These are phyloP conservation scores for Athrips mouffetella DNA, from an alignment of 2,888 invertebrate genomes.

Conservation along the genomic window DNA sequence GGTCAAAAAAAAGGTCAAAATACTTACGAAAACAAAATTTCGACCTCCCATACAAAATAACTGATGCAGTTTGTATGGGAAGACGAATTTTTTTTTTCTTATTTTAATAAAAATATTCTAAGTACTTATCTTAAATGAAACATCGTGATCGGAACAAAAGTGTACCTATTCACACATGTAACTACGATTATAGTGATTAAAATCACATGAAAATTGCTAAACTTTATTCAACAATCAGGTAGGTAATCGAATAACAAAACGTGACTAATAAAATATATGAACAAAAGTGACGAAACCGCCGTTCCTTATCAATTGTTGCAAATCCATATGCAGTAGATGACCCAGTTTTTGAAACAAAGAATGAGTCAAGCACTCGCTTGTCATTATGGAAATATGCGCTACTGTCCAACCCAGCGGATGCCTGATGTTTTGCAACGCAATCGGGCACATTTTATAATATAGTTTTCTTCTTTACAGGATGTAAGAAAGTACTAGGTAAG, in stretches of 20 bases:
- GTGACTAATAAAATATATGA: slow-evolving; percentile 6
- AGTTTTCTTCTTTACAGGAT: no score
- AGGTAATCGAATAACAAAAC: neutral
- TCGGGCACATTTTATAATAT: slow-evolving; percentile 8
- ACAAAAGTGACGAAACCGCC: slow-evolving; percentile 28
- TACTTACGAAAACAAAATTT: no score
- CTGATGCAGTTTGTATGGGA: no score
- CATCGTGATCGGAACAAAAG: no score
- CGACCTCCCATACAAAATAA: no score
- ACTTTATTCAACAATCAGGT: neutral
- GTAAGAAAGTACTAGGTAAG: no score
- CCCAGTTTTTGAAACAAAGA: slow-evolving; percentile 64
- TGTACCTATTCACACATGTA: neutral
- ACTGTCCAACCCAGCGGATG: slow-evolving; percentile 24
- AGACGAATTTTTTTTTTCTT: no score
- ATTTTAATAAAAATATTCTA: no score
- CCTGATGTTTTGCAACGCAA: slow-evolving; percentile 3
- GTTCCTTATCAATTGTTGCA: slow-evolving; percentile 46
- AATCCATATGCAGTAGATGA: slow-evolving; percentile 57
- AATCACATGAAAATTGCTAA: no score
- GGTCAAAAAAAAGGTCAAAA: no score
- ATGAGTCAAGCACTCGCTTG: slow-evolving; percentile 53
- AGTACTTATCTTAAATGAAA: no score
- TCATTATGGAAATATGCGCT: slow-evolving; percentile 51
- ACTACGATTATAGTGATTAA: no score